Conservation (phyloP, 2,113 vertebrate species). For the Formicarius rufipectus region DNA sequence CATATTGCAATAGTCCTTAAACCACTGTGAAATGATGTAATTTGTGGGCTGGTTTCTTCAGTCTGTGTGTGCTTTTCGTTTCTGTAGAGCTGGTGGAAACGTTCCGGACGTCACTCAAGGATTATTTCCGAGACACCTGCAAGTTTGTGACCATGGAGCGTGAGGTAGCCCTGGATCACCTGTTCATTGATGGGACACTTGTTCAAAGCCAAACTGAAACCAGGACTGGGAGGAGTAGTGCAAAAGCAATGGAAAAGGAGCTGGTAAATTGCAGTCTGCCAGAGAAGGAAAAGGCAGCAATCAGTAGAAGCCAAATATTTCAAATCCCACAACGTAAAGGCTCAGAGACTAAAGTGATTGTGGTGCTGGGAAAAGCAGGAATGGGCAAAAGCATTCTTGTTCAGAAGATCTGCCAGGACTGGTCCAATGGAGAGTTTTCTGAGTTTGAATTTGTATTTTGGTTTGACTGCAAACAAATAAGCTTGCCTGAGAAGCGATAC, state of each 20-base stretch:
- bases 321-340: slow-evolving; percentile 15
- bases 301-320: slow-evolving; percentile 76
- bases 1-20: not conserved
- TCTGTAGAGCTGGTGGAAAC: slow-evolving; percentile 76
- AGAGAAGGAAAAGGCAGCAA: slow-evolving; percentile 63
- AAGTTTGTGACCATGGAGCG: slow-evolving; percentile 37
- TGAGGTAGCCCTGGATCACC: slow-evolving; percentile 62
- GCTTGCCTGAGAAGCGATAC: slow-evolving; percentile 50
- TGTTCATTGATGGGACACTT: slow-evolving; percentile 79
- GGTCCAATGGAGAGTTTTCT: slow-evolving; percentile 79
- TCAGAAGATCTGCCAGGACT: slow-evolving; percentile 83
- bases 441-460: slow-evolving; percentile 89
- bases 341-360: slow-evolving; percentile 70
- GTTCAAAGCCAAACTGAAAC: slow-evolving; percentile 71
- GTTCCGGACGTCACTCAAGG: slow-evolving; percentile 72
- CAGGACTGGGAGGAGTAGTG: slow-evolving; percentile 69
- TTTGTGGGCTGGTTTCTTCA: not conserved
- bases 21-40: not conserved
- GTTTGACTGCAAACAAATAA: slow-evolving; percentile 78
- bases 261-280: slow-evolving; percentile 73
- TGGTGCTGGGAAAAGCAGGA: slow-evolving; percentile 83
- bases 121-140: slow-evolving; percentile 65
- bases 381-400: slow-evolving; percentile 87
- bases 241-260: slow-evolving; percentile 82
- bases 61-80: not conserved